Evolutionary conservation across 2,888 invertebrate genomes (phyloP).

Genomic region (Nemotelus pantherinus): DNA sequence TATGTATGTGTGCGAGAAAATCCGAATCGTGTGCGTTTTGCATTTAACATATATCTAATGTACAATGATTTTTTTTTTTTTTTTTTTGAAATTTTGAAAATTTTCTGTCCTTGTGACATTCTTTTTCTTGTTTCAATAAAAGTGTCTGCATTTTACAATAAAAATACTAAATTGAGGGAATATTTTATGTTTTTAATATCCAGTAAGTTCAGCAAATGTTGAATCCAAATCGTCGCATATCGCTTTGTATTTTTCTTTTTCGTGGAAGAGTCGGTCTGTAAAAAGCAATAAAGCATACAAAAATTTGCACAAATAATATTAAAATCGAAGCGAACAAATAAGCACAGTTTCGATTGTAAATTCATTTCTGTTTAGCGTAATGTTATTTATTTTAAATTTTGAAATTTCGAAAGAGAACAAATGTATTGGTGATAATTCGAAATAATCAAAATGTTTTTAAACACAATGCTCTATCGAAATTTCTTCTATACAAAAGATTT

Average conservation of each 20-base stretch:
- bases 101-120: not conserved
- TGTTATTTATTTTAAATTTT: not conserved
- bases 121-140: constrained; percentile 11
- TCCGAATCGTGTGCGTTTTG: constrained; percentile 20
- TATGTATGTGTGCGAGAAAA: not conserved
- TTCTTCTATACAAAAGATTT: not conserved
- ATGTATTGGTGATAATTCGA: not conserved
- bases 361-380: constrained; percentile 33
- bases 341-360: not conserved
- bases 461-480: not conserved
- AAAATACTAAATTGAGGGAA: constrained; percentile 22
- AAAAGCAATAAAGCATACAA: constrained; percentile 61
- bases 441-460: not conserved
- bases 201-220: constrained; percentile 96
- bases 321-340: constrained; percentile 26
- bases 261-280: constrained; percentile 84
- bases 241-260: constrained; percentile 91
- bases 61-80: not conserved
- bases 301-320: constrained; percentile 46
- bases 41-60: not conserved
- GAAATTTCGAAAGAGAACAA: not conserved
- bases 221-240: constrained; percentile 97
- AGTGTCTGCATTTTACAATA: constrained; percentile 29
- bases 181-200: constrained; percentile 75
- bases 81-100: constrained; percentile 31